Conservation (phyloP, 1,140 invertebrate species). For the Magallana angulata region DNA sequence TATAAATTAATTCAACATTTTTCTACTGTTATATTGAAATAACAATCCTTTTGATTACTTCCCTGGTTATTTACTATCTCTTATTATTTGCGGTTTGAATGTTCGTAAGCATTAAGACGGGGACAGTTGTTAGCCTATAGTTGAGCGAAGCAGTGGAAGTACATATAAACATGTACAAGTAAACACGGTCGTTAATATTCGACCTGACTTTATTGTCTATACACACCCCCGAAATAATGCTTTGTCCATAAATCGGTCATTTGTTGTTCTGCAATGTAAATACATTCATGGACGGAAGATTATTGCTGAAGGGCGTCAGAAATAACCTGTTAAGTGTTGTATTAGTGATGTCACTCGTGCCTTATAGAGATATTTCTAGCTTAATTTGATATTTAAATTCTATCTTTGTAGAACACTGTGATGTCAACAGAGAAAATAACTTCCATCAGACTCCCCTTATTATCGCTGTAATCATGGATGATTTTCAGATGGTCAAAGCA, state of each 20-base stretch:
- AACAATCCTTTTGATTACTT: too few species aligned
- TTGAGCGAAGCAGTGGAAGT: neutral
- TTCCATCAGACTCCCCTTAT: constrained; percentile 47
- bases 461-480: constrained; percentile 50
- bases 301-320: neutral
- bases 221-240: neutral
- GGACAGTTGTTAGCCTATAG: neutral
- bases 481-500: constrained; percentile 44
- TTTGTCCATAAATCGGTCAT: constrained; percentile 22
- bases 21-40: too few species aligned
- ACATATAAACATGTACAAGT: neutral
- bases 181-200: neutral
- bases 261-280: neutral
- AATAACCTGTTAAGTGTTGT: neutral
- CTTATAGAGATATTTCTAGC: neutral
- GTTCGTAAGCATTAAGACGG: neutral
- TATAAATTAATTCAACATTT: too few species aligned
- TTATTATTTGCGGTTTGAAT: neutral
- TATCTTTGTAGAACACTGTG: constrained; percentile 44
- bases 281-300: neutral
- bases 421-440: constrained; percentile 41
- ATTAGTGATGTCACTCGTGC: too few species aligned
- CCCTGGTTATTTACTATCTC: neutral
- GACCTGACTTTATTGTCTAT: neutral
- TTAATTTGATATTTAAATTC: neutral